Conservation (phyloP, 2,888 invertebrate species). For the Rhamphomyia laevipes region DNA sequence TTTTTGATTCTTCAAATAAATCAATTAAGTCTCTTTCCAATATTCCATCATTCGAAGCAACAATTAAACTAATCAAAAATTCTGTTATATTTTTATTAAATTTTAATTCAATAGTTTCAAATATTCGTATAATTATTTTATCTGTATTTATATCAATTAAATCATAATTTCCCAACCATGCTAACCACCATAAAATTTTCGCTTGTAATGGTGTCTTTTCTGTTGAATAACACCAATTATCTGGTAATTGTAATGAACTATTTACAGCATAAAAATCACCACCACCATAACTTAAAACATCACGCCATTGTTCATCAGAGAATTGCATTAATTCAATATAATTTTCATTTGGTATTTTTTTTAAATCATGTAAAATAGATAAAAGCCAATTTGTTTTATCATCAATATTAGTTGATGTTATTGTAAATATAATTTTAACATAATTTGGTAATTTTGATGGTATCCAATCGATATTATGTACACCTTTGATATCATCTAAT, state of each 20-base stretch:
- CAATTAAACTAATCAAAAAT: constrained; percentile 57
- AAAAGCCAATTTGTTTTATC: constrained; percentile 9
- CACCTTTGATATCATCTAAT: constrained; percentile 46
- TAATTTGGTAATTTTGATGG: constrained; percentile 60
- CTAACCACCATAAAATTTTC: constrained; percentile 48
- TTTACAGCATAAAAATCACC: constrained; percentile 34
- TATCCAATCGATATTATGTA: constrained; percentile 58
- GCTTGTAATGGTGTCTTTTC: constrained; percentile 34
- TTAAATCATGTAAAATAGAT: constrained; percentile 22
- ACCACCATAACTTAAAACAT: constrained; percentile 32
- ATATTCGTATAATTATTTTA: constrained; percentile 50
- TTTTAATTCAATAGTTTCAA: constrained; percentile 53
- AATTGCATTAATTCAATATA: constrained; percentile 30
- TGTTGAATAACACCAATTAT: constrained; percentile 27
- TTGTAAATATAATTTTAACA: constrained; percentile 63
- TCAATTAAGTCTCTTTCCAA: constrained; percentile 72
- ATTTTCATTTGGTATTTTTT: constrained; percentile 27
- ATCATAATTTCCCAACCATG: constrained; percentile 47
- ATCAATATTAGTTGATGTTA: constrained; percentile 20
- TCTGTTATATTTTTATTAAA: constrained; percentile 53
- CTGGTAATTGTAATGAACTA: constrained; percentile 30
- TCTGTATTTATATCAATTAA: constrained; percentile 44
- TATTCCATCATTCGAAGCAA: constrained; percentile 64
- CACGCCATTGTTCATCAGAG: constrained; percentile 34
- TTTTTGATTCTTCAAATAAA: constrained; percentile 15